phyloP scores from a whole-genome alignment of 2,888 invertebrate genomes.

The Drosophila subquinaria region DNA sequence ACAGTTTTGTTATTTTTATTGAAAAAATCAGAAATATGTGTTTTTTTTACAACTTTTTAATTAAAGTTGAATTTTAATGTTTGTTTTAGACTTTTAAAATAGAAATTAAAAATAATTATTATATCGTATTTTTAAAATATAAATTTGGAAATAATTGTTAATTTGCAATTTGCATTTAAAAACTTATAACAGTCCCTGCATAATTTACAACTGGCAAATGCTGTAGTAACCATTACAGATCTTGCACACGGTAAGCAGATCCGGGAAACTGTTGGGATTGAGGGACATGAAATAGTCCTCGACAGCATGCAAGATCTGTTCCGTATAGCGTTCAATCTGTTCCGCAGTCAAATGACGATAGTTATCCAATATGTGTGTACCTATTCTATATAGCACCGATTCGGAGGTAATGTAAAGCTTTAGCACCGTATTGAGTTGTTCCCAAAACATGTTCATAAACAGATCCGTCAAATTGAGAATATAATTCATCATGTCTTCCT shows the following conservation, averaged over 20 bases:
- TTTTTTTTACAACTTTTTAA: no score
- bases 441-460: conserved; percentile 52
- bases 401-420: conserved; percentile 65
- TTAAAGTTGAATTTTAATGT: no score
- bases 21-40: no score
- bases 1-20: no score
- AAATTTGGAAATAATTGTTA: no score
- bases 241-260: conserved; percentile 36
- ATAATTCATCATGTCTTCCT: conserved; percentile 24
- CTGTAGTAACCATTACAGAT: conserved; percentile 63
- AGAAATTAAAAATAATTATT: no score
- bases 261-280: conserved; percentile 54
- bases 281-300: conserved; percentile 51
- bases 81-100: no score
- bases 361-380: conserved; percentile 37
- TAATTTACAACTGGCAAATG: conserved; percentile 49
- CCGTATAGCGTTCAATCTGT: conserved; percentile 8
- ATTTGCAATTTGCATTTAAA: no score
- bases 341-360: not conserved
- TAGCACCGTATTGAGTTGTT: conserved; percentile 42
- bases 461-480: conserved; percentile 55
- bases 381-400: conserved; percentile 65
- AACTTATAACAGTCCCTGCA: no score
- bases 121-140: no score
- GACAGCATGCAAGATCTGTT: conserved; percentile 50